Evolutionary conservation across 2,797 vertebrate species (phyloP).

Genomic region (Aphelocoma californica): DNA sequence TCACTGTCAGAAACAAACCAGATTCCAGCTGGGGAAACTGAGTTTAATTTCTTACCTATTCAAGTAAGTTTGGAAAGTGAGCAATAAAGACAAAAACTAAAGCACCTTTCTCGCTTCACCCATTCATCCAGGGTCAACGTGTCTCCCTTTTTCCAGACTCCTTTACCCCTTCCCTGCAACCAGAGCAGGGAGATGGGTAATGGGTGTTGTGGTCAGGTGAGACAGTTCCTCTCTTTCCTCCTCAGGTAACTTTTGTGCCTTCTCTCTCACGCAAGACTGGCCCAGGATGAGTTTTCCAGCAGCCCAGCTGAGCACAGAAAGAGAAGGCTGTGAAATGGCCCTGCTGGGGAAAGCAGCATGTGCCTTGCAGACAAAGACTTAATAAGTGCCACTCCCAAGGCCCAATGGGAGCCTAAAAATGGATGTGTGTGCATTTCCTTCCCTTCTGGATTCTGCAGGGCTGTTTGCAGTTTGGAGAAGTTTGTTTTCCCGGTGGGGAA

Average conservation of each 20-base stretch:
- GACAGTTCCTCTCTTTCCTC: background rate
- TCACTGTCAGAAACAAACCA: background rate
- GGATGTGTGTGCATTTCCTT: background rate
- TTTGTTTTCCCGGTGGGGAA: background rate
- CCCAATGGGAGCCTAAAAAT: background rate
- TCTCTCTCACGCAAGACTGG: accelerated
- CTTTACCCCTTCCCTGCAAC: background rate
- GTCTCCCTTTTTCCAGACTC: background rate
- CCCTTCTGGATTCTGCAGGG: background rate
- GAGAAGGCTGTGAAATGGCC: background rate
- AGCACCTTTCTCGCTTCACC: accelerated
- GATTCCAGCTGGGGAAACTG: background rate
- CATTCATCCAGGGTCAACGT: background rate
- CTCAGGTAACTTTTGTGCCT: background rate
- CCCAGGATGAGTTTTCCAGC: background rate
- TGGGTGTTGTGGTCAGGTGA: accelerated
- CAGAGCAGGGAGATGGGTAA: accelerated
- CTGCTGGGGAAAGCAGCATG: accelerated
- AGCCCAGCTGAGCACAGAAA: background rate
- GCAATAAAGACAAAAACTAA: background rate
- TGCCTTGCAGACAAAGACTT: background rate
- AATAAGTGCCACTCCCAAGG: background rate
- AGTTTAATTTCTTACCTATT: background rate
- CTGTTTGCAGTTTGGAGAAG: background rate
- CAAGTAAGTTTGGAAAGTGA: background rate